Percentiles rank a stretch among this genome's conserved stretches.
These are phyloP conservation scores for Laodelphax striatellus DNA, from an alignment of 1,140 invertebrate genomes.

Conservation along the genomic window DNA sequence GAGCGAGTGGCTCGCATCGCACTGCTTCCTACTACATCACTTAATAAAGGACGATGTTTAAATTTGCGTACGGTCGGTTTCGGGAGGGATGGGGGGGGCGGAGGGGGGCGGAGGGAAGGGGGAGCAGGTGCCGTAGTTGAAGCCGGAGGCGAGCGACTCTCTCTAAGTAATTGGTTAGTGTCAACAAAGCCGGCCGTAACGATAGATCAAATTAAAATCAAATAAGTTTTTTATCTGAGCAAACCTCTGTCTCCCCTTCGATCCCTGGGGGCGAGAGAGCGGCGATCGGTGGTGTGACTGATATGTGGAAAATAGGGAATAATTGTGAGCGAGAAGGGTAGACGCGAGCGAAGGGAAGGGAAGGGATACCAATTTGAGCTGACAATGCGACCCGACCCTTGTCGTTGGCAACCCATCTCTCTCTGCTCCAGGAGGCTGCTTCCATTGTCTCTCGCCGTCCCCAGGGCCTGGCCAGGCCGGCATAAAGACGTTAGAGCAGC, in stretches of 20 bases:
- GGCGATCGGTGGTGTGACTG: not conserved
- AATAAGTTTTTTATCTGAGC: slow-evolving; percentile 1
- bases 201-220: slow-evolving; percentile 1
- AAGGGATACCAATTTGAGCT: not conserved
- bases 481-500: too few relatives aligned
- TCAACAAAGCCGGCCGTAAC: not conserved
- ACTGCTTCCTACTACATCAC: too few relatives aligned
- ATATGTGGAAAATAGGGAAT: slow-evolving; percentile 1
- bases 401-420: not conserved
- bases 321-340: not conserved
- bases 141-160: not conserved
- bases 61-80: too few relatives aligned
- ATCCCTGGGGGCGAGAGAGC: not conserved
- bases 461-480: not conserved
- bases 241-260: not conserved
- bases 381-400: not conserved
- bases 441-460: not conserved
- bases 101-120: not conserved
- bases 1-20: too few relatives aligned
- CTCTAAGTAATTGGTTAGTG: slow-evolving; percentile 1
- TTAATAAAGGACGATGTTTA: too few relatives aligned
- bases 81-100: too few relatives aligned
- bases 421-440: not conserved
- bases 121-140: not conserved
- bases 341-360: not conserved